Evolutionary conservation across 2,113 vertebrate species (phyloP), one percentile per base, ranked within the genome.

Genomic region (Anas platyrhynchos): DNA sequence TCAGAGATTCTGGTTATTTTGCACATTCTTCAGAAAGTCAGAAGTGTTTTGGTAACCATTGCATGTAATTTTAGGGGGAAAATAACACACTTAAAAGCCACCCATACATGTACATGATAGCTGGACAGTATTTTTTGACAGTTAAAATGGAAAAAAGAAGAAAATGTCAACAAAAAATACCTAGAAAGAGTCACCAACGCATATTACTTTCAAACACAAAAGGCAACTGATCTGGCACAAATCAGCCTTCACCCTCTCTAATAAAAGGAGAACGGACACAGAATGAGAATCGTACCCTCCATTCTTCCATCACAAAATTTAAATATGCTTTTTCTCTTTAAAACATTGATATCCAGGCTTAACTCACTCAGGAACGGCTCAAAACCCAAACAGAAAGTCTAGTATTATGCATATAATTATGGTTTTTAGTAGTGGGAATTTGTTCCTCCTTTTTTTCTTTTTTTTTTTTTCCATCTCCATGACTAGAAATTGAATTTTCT

Each of bases 291-390:
- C 79, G 14, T 32, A 56, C 46, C 13, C 26, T 55, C 46, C 46
- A 38, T 73, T 63, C 38, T 75, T 63, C 65, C 80, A 88, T 43
- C n/a, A 52, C 29, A 43, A 68, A 77, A 77, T 27, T 65, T 78
- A 6, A 41, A 66, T 7, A 41, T 0, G 0, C 1, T 69, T 66
- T 76, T 76, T 48, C 5, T 3, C 41, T 91, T 80, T 41, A 76
- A 25, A 71, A 58, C 22, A 29, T 13, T n/a, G 12, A 55, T 58
- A 76, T 4, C 20, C 31, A 59, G n/a, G 41, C 32, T 83, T 50
- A 87, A 50, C 23, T 76, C 63, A 26, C 41, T 80, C 9, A 50
- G 41, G 8, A 43, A 66, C 0, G 3, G 67, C 61, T 71, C 67
- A 71, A 43, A 80, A 46, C 50, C 58, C 50, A 71, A 89, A 72